Percentiles rank a stretch among this genome's conserved stretches.
Conservation (phyloP, 2,113 vertebrate species). For the Ptilorrhoa leucosticta region DNA sequence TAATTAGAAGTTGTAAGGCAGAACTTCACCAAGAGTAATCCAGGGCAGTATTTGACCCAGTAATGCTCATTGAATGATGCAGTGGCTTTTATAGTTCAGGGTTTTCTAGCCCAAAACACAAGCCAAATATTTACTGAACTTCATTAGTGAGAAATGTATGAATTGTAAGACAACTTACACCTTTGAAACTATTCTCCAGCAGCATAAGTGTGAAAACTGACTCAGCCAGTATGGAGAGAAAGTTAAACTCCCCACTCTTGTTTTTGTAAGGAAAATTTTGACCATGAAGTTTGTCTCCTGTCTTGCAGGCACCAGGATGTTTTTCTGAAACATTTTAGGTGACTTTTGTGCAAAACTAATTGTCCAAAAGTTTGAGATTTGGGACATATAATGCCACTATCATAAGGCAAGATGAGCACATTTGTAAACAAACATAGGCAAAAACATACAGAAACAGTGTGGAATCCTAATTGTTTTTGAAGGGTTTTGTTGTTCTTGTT, state of each 20-base stretch:
- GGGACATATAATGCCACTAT: background rate
- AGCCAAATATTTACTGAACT: background rate
- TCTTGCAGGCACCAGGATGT: background rate
- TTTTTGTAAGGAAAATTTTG: background rate
- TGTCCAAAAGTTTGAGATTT: background rate
- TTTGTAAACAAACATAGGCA: background rate
- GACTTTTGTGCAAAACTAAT: accelerated
- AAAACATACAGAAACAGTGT: background rate
- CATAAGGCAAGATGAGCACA: background rate
- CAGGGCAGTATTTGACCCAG: conserved; percentile 21
- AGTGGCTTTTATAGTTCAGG: background rate
- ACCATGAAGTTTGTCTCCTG: accelerated
- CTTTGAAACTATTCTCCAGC: background rate
- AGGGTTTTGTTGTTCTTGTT: background rate
- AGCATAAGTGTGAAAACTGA: background rate
- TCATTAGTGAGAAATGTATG: background rate
- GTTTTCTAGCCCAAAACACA: background rate
- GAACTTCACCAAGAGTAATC: background rate
- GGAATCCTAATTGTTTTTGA: background rate
- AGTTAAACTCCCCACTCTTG: background rate
- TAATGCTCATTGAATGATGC: background rate
- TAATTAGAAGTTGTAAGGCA: conserved; percentile 58
- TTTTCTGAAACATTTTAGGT: background rate
- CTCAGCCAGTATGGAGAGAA: background rate
- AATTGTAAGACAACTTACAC: background rate